Base-by-base conservation (phyloP, 1,140 invertebrate species). In the Bombus sibiricus region DNA sequence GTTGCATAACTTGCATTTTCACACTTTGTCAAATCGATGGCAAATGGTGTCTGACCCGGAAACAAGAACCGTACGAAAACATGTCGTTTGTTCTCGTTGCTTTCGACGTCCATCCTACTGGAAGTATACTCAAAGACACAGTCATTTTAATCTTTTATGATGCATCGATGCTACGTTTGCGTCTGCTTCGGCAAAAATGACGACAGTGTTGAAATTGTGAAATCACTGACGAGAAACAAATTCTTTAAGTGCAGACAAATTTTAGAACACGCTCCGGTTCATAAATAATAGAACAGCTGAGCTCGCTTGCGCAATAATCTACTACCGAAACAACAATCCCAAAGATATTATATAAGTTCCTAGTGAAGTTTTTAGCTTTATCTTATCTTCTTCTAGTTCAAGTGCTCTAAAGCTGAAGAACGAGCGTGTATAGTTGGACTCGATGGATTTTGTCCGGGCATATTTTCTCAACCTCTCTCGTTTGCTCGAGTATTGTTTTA, bases 61-160 rank as follows among this genome's bases (percentile, higher is more conserved):
- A 68, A 74, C 43, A 41, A 22, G 15, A 25, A 74, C 43, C 18
- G 1, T 13, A 66, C 39, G 66, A 71, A 73, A 47, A 72, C 43
- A 37, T 2, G 41, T 57, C 66, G 43, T 73, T 37, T 47, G 66
- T 32, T 69, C 13, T 57, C 32, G 32, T 59, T 43, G 66, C 47
- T 62, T 80, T 79, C 68, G n/a, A 34, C 28, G 43, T n/a, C 1
- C 78, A 18, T 68, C 43, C 25, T 22, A n/a, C 72, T 39, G 34
- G 13, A 57, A 83, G 13, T n/a, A 43, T 32, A 15, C 41, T 64
- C 80, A 62, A 83, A 83, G 62, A 53, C 57, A 13, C n/a, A 13
- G 85, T 77, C 66, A 57, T 86, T 85, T 86, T 78, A 83, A 86
- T 86, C 81, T 83, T 81, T 86, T 76, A 75, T n/a, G 73, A 32